Evolutionary conservation across 2,113 vertebrate species (phyloP), one percentile per base, ranked within the genome.

Genomic region (Benthochromis sp.): DNA sequence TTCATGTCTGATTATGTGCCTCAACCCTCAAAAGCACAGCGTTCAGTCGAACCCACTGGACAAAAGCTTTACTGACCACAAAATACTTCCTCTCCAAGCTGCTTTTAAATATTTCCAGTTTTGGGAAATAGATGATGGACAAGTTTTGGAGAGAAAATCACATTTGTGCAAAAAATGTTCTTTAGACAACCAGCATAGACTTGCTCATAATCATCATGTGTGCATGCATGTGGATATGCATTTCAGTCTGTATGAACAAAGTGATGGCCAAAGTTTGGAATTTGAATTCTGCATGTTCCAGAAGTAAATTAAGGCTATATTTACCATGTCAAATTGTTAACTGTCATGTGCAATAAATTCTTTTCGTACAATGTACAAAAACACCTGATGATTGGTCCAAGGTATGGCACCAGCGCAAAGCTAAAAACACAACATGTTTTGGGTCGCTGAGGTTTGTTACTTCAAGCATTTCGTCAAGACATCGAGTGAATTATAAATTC

Each of bases 161-260:
- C 31, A 66, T 38, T 66, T 66, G 61, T 21, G 61, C 34, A 21
- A n/a, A 66, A 66, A 36, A 38, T 66, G 61, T 66, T 66, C 61
- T 66, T 66, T 63, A 17, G 31, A 63, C 6, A 63, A 36, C 31
- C 17, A 66, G 34, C 61, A 66, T 21, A 66, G 34, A 12, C 11
- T 21, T 66, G 10, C 7, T 63, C 4, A 8, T 66, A 66, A 36
- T 66, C 31, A 0, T 21, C 1, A 2, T 38, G 19, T 66, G 34
- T 66, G 7, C 10, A 66, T 21, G 17, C 61, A 66, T 38, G 61
- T 66, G 61, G 10, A 66, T 66, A 66, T 13, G 34, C 34, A 66
- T 4, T 38, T 38, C 34, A 38, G 61, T 38, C 19, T 38, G 10
- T 5, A 38, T 63, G 31, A 63, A 63, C 17, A 63, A 63, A 38